These are phyloP conservation scores for Dexiosoma caninum DNA, from an alignment of 2,888 invertebrate genomes.

Conservation along the genomic window DNA sequence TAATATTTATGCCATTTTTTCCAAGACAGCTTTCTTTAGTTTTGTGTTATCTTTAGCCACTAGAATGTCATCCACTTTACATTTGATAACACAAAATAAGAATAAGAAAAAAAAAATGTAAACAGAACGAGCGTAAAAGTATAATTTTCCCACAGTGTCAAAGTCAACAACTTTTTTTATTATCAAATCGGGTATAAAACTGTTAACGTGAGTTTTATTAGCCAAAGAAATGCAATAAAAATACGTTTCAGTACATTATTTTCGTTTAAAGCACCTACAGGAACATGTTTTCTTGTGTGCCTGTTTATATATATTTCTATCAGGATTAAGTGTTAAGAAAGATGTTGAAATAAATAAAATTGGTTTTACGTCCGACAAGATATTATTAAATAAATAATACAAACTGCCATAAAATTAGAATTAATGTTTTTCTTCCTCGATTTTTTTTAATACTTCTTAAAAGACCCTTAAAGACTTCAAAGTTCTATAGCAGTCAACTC, in stretches of 20 bases:
- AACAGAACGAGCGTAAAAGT: background rate
- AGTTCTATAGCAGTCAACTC: too few relatives aligned
- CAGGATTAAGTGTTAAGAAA: conserved; percentile 43
- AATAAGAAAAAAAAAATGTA: background rate
- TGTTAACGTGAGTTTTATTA: conserved; percentile 54
- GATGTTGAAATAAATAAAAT: conserved; percentile 45
- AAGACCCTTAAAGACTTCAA: too few relatives aligned
- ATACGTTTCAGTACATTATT: conserved; percentile 4
- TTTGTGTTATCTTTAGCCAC: too few relatives aligned
- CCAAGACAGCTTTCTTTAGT: too few relatives aligned
- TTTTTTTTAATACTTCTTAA: background rate
- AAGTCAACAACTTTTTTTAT: conserved; percentile 35
- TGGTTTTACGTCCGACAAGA: conserved; percentile 13
- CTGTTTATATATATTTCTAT: too few relatives aligned
- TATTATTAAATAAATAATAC: background rate
- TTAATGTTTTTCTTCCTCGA: background rate
- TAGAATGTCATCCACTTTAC: conserved; percentile 16
- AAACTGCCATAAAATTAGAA: conserved; percentile 12
- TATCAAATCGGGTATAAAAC: conserved; percentile 51
- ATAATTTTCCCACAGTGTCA: conserved; percentile 19
- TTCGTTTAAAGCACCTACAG: background rate
- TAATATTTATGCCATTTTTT: too few relatives aligned
- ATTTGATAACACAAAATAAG: background rate
- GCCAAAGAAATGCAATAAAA: conserved; percentile 28
- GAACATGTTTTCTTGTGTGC: too few relatives aligned